Evolutionary conservation across 2,888 invertebrate species (phyloP).

Genomic region (Gerosis bhagava): DNA sequence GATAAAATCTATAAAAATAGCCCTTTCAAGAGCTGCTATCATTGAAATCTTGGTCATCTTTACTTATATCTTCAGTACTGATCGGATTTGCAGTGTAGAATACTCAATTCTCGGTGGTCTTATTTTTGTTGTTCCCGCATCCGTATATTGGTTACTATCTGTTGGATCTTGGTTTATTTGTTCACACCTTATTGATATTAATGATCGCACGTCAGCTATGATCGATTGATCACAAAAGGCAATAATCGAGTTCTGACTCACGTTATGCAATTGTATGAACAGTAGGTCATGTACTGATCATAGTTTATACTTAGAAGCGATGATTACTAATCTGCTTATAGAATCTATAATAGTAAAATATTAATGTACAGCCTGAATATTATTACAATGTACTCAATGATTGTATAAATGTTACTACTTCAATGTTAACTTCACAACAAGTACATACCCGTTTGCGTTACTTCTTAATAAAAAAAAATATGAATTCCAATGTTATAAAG

Average conservation of each 20-base stretch:
- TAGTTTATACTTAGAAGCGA: slow-evolving; percentile 14
- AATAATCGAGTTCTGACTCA: slow-evolving; percentile 32
- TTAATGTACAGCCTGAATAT: no score
- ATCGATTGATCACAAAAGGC: slow-evolving; percentile 36
- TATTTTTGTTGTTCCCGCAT: slow-evolving; percentile 16
- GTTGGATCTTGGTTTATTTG: slow-evolving; percentile 35
- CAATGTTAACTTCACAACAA: no score
- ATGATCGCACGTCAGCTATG: slow-evolving; percentile 33
- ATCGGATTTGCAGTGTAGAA: slow-evolving; percentile 9
- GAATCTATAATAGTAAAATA: no score
- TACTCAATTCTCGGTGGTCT: slow-evolving; percentile 4
- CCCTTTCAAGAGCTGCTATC: slow-evolving; percentile 18
- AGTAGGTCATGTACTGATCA: slow-evolving; percentile 20
- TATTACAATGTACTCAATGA: no score
- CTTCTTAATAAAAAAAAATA: no score
- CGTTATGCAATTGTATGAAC: slow-evolving; percentile 24
- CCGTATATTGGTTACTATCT: slow-evolving; percentile 25
- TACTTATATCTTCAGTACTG: slow-evolving; percentile 16
- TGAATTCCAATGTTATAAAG: no score
- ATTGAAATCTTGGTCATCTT: slow-evolving; percentile 22
- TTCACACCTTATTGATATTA: slow-evolving; percentile 38
- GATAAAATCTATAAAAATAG: slow-evolving; percentile 25
- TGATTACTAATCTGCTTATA: slow-evolving; percentile 13
- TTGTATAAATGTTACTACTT: no score
- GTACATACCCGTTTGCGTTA: no score